Conservation (phyloP, 2,888 invertebrate species). For the Tipula lateralis region DNA sequence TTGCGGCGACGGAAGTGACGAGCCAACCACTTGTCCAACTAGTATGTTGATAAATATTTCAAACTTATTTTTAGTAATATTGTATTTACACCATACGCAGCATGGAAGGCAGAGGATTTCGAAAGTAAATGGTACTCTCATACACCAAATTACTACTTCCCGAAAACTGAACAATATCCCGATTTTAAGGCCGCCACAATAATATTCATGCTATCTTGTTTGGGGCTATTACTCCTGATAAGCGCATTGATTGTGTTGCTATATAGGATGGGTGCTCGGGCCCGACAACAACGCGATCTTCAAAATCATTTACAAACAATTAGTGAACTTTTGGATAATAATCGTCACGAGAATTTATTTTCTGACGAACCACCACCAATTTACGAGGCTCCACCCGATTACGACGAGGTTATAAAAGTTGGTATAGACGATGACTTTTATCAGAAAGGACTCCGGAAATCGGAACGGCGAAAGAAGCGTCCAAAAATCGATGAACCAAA, state of each 20-base stretch:
- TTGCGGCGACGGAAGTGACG: slow-evolving; percentile 69
- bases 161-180: slow-evolving; percentile 61
- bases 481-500: neutral
- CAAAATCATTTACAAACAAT: slow-evolving; percentile 64
- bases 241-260: slow-evolving; percentile 59
- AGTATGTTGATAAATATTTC: slow-evolving; percentile 41
- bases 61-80: neutral
- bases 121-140: slow-evolving; percentile 61
- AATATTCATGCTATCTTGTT: slow-evolving; percentile 59
- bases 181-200: slow-evolving; percentile 62
- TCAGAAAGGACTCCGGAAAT: slow-evolving; percentile 35
- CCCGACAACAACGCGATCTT: slow-evolving; percentile 59
- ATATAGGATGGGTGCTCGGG: slow-evolving; percentile 59
- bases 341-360: neutral
- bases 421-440: slow-evolving; percentile 50
- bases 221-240: slow-evolving; percentile 59
- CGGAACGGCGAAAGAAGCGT: slow-evolving; percentile 30
- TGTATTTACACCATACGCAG: slow-evolving; percentile 42
- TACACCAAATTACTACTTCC: slow-evolving; percentile 68
- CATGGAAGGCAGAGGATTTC: slow-evolving; percentile 53
- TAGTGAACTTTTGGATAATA: slow-evolving; percentile 56
- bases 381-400: slow-evolving; percentile 68
- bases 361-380: slow-evolving; percentile 58
- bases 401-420: slow-evolving; percentile 62
- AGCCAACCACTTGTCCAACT: slow-evolving; percentile 57